Conservation (phyloP, 2,797 vertebrate species). For the Typhlichthys subterraneus region DNA sequence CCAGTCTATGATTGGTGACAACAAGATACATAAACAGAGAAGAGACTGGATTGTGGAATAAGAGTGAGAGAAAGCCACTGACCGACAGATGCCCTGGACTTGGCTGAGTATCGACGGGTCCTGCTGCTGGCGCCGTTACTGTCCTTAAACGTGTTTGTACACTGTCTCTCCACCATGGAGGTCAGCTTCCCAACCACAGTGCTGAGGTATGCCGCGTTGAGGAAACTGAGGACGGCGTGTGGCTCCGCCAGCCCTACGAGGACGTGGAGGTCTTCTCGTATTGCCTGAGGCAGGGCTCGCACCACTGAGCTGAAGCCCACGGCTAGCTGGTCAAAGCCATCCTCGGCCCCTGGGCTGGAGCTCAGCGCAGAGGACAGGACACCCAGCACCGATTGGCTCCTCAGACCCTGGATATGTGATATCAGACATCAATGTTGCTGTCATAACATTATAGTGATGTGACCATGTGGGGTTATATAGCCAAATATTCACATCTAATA, state of each 20-base stretch:
- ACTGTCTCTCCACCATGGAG: constrained; percentile 83
- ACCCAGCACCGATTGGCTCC: constrained; percentile 74
- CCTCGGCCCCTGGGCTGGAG: constrained; percentile 72
- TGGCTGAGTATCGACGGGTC: constrained; percentile 81
- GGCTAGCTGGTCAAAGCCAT: constrained; percentile 81
- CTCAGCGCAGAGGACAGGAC: constrained; percentile 76
- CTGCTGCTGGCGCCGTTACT: constrained; percentile 77
- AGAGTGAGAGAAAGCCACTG: constrained; percentile 71
- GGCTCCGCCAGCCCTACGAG: constrained; percentile 80
- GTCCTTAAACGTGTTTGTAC: constrained; percentile 83
- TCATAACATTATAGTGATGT: constrained; percentile 2
- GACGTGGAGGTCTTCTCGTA: constrained; percentile 85
- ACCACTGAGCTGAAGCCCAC: constrained; percentile 71
- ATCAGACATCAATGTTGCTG: neutral
- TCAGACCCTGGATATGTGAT: constrained; percentile 69
- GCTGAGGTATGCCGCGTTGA: constrained; percentile 87
- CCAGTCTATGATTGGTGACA: neutral
- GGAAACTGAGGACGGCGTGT: constrained; percentile 79
- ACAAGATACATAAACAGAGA: neutral
- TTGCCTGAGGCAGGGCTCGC: constrained; percentile 77
- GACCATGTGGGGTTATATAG: neutral
- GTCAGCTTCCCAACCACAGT: constrained; percentile 83
- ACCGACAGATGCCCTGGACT: constrained; percentile 81
- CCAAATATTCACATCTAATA: neutral
- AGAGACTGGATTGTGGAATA: neutral